phyloP scores from a whole-genome alignment of 2,797 vertebrate genomes.

The Paguma larvata region DNA sequence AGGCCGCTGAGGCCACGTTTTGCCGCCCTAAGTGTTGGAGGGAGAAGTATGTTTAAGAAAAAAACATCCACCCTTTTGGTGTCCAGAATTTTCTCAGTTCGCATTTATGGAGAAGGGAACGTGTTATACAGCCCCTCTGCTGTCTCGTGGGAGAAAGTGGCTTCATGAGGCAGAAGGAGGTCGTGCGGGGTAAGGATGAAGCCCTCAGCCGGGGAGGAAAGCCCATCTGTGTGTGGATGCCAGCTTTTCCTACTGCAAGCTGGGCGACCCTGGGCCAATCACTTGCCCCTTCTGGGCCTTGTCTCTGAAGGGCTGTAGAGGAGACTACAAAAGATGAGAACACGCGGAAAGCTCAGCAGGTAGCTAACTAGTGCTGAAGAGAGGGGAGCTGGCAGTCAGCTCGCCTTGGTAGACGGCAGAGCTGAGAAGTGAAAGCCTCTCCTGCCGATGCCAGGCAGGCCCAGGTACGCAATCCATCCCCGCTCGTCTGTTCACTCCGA shows the following conservation, averaged over 20 bases:
- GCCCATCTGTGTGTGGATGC: not conserved
- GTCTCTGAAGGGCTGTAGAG: not conserved
- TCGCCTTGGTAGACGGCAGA: not conserved
- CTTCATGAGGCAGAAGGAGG: not conserved
- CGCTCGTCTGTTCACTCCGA: too few species aligned
- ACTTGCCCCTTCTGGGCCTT: not conserved
- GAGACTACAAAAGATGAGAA: not conserved
- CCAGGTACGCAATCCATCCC: not conserved
- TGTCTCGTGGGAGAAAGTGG: not conserved
- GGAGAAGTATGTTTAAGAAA: not conserved
- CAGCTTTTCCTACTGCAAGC: not conserved
- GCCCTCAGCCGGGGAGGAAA: not conserved
- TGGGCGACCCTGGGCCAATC: not conserved
- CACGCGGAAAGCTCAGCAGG: accelerated
- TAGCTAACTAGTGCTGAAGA: not conserved
- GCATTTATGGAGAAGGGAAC: not conserved
- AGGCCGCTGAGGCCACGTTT: not conserved
- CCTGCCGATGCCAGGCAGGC: not conserved
- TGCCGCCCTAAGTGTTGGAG: not conserved
- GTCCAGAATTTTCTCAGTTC: not conserved
- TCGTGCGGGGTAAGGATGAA: not conserved
- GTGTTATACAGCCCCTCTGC: not conserved
- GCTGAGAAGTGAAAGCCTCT: not conserved
- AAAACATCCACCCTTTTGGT: not conserved
- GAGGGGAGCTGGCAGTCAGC: too few species aligned